A percentile compares a stretch with the other conserved stretches of the same genome.
These are phyloP conservation scores for Mya arenaria DNA, from an alignment of 1,140 invertebrate species.

Conservation along the genomic window DNA sequence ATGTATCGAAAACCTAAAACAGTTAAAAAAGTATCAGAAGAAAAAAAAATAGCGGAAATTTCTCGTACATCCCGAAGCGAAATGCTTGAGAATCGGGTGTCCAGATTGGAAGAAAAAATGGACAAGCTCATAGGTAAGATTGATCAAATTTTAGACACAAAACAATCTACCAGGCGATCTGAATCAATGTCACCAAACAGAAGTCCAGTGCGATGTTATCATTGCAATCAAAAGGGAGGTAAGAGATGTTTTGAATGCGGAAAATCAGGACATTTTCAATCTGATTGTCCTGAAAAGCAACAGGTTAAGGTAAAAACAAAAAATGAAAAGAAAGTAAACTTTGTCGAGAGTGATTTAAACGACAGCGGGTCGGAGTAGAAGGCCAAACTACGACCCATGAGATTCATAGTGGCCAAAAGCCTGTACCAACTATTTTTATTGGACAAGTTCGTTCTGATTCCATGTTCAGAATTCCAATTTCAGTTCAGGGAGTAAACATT, in stretches of 20 bases:
- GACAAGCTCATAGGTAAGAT: background rate
- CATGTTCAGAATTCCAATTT: background rate
- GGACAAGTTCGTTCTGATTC: background rate
- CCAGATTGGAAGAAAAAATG: background rate
- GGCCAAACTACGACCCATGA: background rate
- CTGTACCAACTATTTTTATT: too few relatives aligned
- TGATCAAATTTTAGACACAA: background rate
- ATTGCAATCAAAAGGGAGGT: too few relatives aligned
- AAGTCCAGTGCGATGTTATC: too few relatives aligned
- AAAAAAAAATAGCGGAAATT: too few relatives aligned
- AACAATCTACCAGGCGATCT: background rate
- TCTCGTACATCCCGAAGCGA: too few relatives aligned
- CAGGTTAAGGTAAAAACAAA: too few relatives aligned
- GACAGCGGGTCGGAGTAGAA: background rate
- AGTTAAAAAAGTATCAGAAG: background rate
- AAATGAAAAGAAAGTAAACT: too few relatives aligned
- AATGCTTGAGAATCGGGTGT: background rate
- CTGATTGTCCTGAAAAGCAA: too few relatives aligned
- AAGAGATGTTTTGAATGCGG: background rate
- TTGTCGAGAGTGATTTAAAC: conserved; percentile 9
- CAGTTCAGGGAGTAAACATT: background rate
- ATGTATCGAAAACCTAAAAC: background rate
- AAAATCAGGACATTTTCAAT: background rate
- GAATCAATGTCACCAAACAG: background rate
- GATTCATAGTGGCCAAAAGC: background rate